phyloP scores from a whole-genome alignment of 2,797 vertebrate genomes.

The Heliangelus exortis region DNA sequence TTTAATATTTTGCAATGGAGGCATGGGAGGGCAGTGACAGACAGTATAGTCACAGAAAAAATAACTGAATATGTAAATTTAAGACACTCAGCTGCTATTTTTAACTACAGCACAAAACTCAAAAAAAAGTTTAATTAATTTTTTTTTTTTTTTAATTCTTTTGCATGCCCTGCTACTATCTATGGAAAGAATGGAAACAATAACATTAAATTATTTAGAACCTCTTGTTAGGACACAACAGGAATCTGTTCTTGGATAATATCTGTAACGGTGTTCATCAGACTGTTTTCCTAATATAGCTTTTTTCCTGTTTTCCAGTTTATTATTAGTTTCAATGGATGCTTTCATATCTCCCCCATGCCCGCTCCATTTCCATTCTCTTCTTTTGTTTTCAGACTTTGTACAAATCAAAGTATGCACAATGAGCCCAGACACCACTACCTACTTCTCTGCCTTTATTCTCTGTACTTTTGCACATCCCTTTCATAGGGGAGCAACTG shows the following conservation, averaged over 20 bases:
- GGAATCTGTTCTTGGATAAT: neutral
- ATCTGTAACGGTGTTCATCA: neutral
- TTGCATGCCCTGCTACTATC: neutral
- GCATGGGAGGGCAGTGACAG: neutral
- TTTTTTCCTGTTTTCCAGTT: neutral
- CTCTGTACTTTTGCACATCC: neutral
- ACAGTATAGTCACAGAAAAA: neutral
- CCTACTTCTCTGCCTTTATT: neutral
- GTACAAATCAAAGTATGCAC: neutral
- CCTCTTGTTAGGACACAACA: neutral
- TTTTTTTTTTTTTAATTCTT: neutral
- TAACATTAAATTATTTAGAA: slow-evolving; percentile 24
- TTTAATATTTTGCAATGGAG: neutral
- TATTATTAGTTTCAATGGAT: neutral
- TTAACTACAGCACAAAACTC: neutral
- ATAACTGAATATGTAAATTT: neutral
- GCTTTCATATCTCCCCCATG: neutral
- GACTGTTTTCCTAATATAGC: neutral
- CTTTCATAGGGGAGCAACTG: neutral
- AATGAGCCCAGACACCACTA: neutral
- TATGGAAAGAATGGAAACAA: neutral
- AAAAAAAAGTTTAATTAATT: neutral
- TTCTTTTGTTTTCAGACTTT: neutral
- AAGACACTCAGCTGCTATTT: neutral
- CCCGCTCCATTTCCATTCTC: neutral